phyloP scores from a whole-genome alignment of 2,113 vertebrate genomes.

The Aphelocoma coerulescens region DNA sequence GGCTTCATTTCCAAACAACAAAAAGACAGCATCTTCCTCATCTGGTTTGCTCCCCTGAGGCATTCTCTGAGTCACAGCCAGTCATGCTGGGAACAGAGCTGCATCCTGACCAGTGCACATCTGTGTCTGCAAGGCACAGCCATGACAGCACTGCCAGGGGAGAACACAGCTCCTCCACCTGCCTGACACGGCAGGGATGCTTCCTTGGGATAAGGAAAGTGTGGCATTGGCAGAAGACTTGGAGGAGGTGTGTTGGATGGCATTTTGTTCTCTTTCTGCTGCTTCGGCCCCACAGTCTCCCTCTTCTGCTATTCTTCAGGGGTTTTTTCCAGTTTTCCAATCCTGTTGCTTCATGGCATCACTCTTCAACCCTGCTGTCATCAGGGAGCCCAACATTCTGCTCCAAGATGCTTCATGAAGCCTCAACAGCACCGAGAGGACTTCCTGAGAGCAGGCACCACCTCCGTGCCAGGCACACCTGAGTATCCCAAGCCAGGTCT shows the following conservation, averaged over 20 bases:
- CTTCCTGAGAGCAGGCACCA: not conserved
- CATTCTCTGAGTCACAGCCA: not conserved
- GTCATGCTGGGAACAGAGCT: not conserved
- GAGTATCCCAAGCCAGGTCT: not conserved
- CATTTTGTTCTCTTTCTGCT: not conserved
- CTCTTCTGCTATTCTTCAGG: not conserved
- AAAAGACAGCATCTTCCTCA: not conserved
- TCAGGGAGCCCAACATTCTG: not conserved
- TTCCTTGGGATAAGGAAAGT: accelerated
- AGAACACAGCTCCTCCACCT: not conserved
- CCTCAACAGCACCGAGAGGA: not conserved
- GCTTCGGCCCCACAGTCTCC: not conserved
- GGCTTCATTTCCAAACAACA: not conserved
- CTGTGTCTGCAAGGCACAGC: not conserved
- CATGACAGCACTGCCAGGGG: accelerated
- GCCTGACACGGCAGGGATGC: accelerated
- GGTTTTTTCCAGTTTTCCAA: not conserved
- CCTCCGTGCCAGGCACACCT: accelerated
- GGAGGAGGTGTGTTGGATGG: not conserved
- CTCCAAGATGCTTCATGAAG: not conserved
- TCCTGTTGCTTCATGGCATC: not conserved
- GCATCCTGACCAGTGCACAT: not conserved
- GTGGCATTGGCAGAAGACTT: not conserved
- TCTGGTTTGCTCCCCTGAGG: conserved; percentile 5
- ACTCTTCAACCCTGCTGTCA: not conserved